A percentile compares a stretch with the other conserved stretches of the same genome.
These are phyloP conservation scores for Hydropsyche betteni DNA, from an alignment of 2,888 invertebrate genomes.

Conservation along the genomic window DNA sequence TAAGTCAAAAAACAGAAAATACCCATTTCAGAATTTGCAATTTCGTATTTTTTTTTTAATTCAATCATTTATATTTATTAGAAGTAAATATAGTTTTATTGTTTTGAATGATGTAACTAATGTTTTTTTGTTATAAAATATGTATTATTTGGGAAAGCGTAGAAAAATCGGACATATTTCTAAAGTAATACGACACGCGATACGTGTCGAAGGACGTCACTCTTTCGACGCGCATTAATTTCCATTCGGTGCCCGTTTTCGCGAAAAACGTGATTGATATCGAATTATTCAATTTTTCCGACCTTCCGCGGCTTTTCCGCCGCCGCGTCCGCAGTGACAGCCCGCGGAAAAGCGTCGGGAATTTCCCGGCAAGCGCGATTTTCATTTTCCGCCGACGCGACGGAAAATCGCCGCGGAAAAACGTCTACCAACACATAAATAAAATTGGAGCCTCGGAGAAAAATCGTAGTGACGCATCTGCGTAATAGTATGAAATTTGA, in stretches of 20 bases:
- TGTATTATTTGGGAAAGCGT: no score
- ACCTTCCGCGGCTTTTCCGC: no score
- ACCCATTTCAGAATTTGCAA: no score
- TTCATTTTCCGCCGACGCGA: not conserved
- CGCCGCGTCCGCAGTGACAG: not conserved
- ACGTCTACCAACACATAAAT: no score
- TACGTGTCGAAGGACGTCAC: slow-evolving; percentile 9
- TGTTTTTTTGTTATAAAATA: no score
- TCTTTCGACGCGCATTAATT: slow-evolving; percentile 15
- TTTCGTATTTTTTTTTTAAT: no score
- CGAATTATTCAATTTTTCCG: slow-evolving; percentile 14
- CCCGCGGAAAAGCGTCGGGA: not conserved
- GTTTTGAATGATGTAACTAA: no score
- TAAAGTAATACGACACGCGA: slow-evolving; percentile 10
- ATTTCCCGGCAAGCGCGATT: not conserved
- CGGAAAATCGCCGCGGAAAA: not conserved
- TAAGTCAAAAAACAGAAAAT: no score
- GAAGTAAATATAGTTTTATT: no score
- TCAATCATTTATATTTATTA: no score
- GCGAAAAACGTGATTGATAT: slow-evolving; percentile 14
- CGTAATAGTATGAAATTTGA: slow-evolving; percentile 32
- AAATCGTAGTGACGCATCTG: slow-evolving; percentile 24
- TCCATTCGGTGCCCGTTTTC: not conserved
- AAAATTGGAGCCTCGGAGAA: slow-evolving; percentile 4
- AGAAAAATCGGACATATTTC: no score